Percentiles rank a stretch among this genome's conserved stretches.
phyloP scores from a whole-genome alignment of 1,140 invertebrate genomes.

The Eurytemora carolleeae region DNA sequence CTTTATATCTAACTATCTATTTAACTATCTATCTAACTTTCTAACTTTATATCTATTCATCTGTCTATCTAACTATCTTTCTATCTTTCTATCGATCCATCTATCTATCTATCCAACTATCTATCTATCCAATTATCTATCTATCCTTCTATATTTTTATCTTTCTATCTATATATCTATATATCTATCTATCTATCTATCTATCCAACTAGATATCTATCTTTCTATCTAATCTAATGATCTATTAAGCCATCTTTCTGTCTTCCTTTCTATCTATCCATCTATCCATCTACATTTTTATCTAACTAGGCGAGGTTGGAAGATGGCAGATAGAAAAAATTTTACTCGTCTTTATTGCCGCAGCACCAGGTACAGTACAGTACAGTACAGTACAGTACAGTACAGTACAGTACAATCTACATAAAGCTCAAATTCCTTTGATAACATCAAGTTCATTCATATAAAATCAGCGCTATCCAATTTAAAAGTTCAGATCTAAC shows the following conservation, averaged over 20 bases:
- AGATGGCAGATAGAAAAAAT: neutral
- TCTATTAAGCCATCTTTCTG: neutral
- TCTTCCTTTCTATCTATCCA: neutral
- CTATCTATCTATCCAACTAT: neutral
- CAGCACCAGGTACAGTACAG: neutral
- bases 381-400: too few relatives aligned
- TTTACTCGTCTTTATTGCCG: neutral
- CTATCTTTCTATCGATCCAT: neutral
- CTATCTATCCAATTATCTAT: neutral
- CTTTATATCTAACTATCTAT: neutral
- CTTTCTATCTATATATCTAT: neutral
- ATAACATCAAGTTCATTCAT: too few relatives aligned
- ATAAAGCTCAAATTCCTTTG: too few relatives aligned
- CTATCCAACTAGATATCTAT: neutral
- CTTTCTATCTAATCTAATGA: too few relatives aligned
- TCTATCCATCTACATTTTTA: neutral
- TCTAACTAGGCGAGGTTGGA: neutral
- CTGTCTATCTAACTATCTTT: neutral
- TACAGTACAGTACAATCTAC: too few relatives aligned
- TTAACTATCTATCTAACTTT: neutral
- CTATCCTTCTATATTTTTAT: neutral
- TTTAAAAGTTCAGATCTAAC: too few relatives aligned
- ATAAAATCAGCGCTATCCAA: too few relatives aligned
- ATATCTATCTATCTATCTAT: neutral
- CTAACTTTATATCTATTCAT: neutral